Evolutionary conservation across 2,888 invertebrate species (phyloP), one percentile per base, ranked within the genome.

Genomic region (Ypsolopha sequella): DNA sequence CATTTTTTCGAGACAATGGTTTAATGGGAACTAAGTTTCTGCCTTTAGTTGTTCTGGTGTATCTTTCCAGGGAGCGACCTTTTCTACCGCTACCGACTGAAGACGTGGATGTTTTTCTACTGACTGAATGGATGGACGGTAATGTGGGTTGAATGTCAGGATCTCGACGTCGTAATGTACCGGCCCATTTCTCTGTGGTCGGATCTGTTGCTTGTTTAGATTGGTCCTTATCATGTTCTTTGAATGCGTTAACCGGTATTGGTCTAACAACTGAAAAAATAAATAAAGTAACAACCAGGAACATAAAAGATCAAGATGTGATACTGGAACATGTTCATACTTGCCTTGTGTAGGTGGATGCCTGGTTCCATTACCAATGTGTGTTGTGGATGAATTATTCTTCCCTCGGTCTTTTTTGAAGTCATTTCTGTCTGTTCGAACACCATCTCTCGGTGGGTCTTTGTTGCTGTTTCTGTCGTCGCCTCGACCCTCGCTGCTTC

Each of bases 181-280:
- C 90, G n/a, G 90, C 90, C 92, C 92, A 92, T 64, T 90, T 89
- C 59, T 91, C 91, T 54, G 89, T 89, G 0, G 82, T 82, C 0
- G 82, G 86, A 50, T 86, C 82, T 48, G 72, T 46, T 2, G 64
- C 45, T 45, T 68, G 78, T 59, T 85, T 85, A 10, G 58, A 54
- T 51, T 71, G 70, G 39, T 84, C 82, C 41, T 58, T 53, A 11
- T 84, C 61, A 45, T 60, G 56, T 41, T 66, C 65, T 62, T 68
- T 64, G 52, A 80, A 76, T 36, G 62, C 60, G 47, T 60, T 65
- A 1, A 69, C 65, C 57, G 71, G 77, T 46, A 74, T 80, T 9
- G 86, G 86, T 62, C 69, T 76, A 44, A 87, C 84, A 50, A 84
- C 87, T 87, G 68, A 50, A 75, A 76, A 36, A 41, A 36, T 50